Evolutionary conservation across 2,113 vertebrate species (phyloP), one percentile per base, ranked within the genome.

Genomic region (Elaphurus davidianus): DNA sequence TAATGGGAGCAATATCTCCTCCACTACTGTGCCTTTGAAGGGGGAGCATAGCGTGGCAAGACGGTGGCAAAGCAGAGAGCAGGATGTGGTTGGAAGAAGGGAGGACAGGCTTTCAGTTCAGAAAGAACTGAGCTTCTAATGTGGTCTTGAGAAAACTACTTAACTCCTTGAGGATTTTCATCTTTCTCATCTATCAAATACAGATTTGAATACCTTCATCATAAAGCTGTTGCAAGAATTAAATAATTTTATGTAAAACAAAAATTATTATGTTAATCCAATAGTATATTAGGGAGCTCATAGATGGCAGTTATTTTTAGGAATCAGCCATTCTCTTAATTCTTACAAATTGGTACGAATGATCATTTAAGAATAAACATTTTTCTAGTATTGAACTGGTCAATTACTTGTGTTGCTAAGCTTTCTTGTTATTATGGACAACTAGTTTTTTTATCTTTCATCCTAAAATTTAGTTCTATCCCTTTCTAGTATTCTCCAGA

Each of bases 361-460:
- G 40, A 83, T 89, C 28, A 82, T 59, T 57, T 90, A 55, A 87
- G 57, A 88, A 17, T 94, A 30, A 89, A 93, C 2, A 54, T 78
- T 83, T 95, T 67, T 62, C 82, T 93, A 71, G 17, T 47, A 40
- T 91, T 43, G 74, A 87, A n/a, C 8, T 87, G 25, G 15, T 71
- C 89, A 87, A 28, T 28, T 30, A 16, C 59, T 90, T 96, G 36
- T 76, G 40, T 81, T 91, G 15, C 43, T 36, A 81, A 81, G 12
- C 23, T 82, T 59, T 55, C 23, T 16, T 89, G 1, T 94, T 19
- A 52, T 85, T 64, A 86, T 9, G 2, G 36, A 40, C 17, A 86
- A 27, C 36, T 79, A 55, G 1, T 1, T 59, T 79, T 94, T 94
- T 92, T 10, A 84, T 33, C 15, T 15, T 36, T 67, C 74, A 85